Evolutionary conservation across 2,888 invertebrate species (phyloP), one percentile per base, ranked within the genome.

Genomic region (Hypselothyrea guttata): DNA sequence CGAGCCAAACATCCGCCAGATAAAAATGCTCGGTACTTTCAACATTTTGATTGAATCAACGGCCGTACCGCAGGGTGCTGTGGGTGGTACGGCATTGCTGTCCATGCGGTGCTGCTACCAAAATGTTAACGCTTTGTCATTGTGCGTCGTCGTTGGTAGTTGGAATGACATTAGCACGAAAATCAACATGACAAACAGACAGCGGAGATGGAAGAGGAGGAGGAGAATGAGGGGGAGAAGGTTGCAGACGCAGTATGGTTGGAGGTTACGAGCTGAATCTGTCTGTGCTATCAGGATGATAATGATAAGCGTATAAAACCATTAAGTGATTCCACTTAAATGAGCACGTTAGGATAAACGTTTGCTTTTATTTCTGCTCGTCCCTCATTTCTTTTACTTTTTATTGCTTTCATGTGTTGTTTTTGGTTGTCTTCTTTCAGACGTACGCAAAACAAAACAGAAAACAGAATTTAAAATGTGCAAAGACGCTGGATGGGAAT

Each of bases 311-410:
- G 75, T 54, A 84, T 84, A 84, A 87, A 87, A 87, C 87, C 87
- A 87, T 88, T 87, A 88, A 87, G 87, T 79, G 81, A 86, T 88
- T 87, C 84, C 88, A 84, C 88, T 88, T 78, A 85, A 88, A 84
- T 83, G 76, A 85, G 65, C 88, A 82, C 78, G 81, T 76, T 82
- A 75, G 75, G 71, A 63, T 63, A 69, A 66, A 66, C 62, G 65
- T 53, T 59, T 51, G 37, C 30, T 33, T 31, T 35, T 31, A 35
- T 41, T 22, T 35, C 51, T 35, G 37, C 49, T 13, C 33, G 40
- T 15, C 35, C 15, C n/a, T 13, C 27, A 18, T 33, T 15, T n/a
- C 34, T 2, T n/a, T 12, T 4, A 18, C 8, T 34, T 33, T 33
- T 2, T n/a, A n/a, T n/a, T n/a, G n/a, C n/a, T n/a, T n/a, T n/a